Conservation (phyloP, 2,113 vertebrate species). For the Ophthalmolycus amberensis region DNA sequence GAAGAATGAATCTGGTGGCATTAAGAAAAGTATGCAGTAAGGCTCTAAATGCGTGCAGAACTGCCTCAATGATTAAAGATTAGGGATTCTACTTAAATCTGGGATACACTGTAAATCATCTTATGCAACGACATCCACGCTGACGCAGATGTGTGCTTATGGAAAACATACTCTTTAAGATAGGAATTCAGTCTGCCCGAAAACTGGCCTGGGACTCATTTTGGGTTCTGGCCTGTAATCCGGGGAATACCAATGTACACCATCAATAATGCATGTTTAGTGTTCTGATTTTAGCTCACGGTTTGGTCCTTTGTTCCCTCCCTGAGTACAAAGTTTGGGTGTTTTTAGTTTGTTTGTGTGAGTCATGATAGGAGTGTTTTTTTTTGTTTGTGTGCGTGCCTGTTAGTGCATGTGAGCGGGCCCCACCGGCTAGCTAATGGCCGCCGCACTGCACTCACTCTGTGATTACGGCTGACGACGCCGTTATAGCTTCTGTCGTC, state of each 20-base stretch:
- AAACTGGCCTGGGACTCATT: conserved; percentile 38
- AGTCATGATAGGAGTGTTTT: background rate
- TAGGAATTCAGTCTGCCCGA: conserved; percentile 36
- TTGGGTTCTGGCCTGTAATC: conserved; percentile 22
- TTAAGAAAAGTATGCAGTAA: conserved; percentile 32
- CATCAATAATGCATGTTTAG: conserved; percentile 69
- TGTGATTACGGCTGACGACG: too few species aligned
- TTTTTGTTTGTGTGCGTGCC: background rate
- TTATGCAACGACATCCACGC: conserved; percentile 22
- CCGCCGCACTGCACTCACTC: too few species aligned
- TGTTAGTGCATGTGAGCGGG: too few species aligned
- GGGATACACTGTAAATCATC: conserved; percentile 63
- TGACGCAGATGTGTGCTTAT: conserved; percentile 31
- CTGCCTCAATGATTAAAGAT: conserved; percentile 46
- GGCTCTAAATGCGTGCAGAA: conserved; percentile 53
- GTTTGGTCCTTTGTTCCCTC: conserved; percentile 36
- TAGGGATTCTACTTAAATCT: conserved; percentile 54
- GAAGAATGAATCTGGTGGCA: conserved; percentile 37
- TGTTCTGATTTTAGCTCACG: conserved; percentile 54
- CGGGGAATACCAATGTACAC: conserved; percentile 24
- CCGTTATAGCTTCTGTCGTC: too few species aligned
- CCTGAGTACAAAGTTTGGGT: conserved; percentile 45
- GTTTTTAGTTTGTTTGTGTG: conserved; percentile 19
- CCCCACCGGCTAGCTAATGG: too few species aligned
- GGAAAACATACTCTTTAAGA: conserved; percentile 31